phyloP scores from a whole-genome alignment of 1,140 invertebrate species.

The Subanguina moxae region DNA sequence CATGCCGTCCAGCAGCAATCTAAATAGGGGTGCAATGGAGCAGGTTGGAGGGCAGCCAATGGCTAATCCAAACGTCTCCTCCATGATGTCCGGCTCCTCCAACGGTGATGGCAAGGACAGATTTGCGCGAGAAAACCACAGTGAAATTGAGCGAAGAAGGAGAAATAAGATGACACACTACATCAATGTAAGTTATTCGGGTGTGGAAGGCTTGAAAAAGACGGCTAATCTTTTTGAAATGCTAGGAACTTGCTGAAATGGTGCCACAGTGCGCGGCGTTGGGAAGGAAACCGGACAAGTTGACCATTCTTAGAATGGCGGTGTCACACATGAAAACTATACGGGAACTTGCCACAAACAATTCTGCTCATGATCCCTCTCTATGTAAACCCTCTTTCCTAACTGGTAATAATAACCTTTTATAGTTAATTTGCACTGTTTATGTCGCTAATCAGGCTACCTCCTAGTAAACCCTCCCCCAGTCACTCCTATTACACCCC shows the following conservation, averaged over 20 bases:
- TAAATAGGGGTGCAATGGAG: background rate
- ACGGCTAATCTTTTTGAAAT: no score
- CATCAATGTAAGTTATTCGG: conserved; percentile 70
- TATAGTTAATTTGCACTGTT: no score
- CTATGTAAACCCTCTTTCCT: conserved; percentile 97
- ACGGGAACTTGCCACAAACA: conserved; percentile 13
- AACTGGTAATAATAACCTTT: conserved; percentile 62
- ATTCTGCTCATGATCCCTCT: background rate
- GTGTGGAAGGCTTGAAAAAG: no score
- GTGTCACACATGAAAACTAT: conserved; percentile 84
- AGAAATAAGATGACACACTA: conserved; percentile 99
- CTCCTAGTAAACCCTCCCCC: no score
- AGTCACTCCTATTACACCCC: no score
- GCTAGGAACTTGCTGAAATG: conserved; percentile 90
- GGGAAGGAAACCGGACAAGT: conserved; percentile 94
- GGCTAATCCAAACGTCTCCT: background rate
- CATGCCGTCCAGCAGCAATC: background rate
- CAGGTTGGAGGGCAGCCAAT: background rate
- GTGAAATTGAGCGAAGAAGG: conserved; percentile 93
- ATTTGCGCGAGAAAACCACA: conserved; percentile 84
- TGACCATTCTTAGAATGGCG: conserved; percentile 97
- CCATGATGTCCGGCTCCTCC: background rate
- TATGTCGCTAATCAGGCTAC: no score
- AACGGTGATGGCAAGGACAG: conserved; percentile 46
- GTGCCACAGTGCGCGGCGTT: conserved; percentile 88